Base-by-base conservation (phyloP, 2,113 vertebrate species). In the Prionailurus bengalensis region DNA sequence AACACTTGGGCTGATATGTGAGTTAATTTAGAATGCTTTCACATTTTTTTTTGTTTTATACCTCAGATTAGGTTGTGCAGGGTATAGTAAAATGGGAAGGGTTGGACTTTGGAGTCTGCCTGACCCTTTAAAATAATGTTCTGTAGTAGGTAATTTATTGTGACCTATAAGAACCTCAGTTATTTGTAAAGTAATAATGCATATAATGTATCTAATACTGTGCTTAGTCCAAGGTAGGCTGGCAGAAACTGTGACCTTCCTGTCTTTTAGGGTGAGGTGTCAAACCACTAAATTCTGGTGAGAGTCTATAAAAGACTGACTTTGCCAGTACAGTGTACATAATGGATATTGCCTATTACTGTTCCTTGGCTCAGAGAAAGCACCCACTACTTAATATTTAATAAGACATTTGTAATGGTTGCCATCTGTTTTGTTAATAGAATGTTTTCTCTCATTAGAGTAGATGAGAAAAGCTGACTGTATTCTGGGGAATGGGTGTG, bases 351-450 rank as follows among this genome's bases (percentile, higher is more conserved):
- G 87, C 39, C 45, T 85, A 36, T 76, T 94, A 82, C 19, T 61
- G 23, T 48, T 88, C 14, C 48, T 82, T 39, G 94, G 95, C 86
- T 96, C 39, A 89, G 95, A 86, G 89, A 89, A 94, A 19, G 36
- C 36, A 42, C n/a, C 27, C 53, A 71, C 53, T 68, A 71, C 85
- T 97, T 96, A 74, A 85, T 89, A 93, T 89, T 96, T 91, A 86
- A 86, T 87, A 93, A 83, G 89, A 70, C 14, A 53, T 79, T 94
- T 95, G 48, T 93, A 95, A 96, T 92, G 92, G 31, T 78, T 97
- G 86, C 94, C 90, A 93, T 95, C 78, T 97, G 94, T 73, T 89
- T 93, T 95, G 95, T 58, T 95, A 91, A 89, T 66, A 94, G 89
- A 80, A 90, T 21, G 15, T 68, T 96, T 91, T 93, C 71, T 93